Evolutionary conservation across 1,140 invertebrate species (phyloP).

Genomic region (Hyles vespertilio): DNA sequence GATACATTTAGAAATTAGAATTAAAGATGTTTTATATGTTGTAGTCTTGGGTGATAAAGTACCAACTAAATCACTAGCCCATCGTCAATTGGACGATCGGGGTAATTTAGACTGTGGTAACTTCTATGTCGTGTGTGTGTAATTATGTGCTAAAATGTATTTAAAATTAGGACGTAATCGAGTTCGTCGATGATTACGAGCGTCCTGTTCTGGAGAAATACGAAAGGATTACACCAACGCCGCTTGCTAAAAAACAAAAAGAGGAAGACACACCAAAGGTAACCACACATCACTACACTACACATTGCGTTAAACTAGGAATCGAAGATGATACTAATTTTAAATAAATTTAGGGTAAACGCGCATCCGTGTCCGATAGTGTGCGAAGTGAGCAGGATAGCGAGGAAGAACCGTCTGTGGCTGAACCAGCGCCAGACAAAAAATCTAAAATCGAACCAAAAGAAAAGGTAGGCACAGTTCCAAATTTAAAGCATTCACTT

Average conservation of each 20-base stretch:
- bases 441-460: conserved; percentile 63
- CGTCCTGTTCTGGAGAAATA: conserved; percentile 77
- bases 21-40: conserved; percentile 9
- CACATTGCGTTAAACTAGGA: conserved; percentile 11
- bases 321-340: conserved; percentile 13
- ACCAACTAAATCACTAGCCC: neutral
- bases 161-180: conserved; percentile 71
- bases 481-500: neutral
- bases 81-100: neutral
- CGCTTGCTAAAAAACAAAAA: conserved; percentile 67
- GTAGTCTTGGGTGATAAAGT: neutral
- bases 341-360: conserved; percentile 49
- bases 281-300: conserved; percentile 44
- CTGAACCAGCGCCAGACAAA: conserved; percentile 53
- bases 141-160: conserved; percentile 62
- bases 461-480: conserved; percentile 40
- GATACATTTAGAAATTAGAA: neutral
- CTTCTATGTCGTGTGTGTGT: conserved; percentile 48
- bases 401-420: conserved; percentile 57
- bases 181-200: conserved; percentile 78
- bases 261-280: conserved; percentile 63
- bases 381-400: conserved; percentile 61
- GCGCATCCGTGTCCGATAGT: conserved; percentile 57
- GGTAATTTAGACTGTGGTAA: conserved; percentile 5
- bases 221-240: conserved; percentile 73